Evolutionary conservation across 2,797 vertebrate genomes (phyloP).

Genomic region (Vultur gryphus): DNA sequence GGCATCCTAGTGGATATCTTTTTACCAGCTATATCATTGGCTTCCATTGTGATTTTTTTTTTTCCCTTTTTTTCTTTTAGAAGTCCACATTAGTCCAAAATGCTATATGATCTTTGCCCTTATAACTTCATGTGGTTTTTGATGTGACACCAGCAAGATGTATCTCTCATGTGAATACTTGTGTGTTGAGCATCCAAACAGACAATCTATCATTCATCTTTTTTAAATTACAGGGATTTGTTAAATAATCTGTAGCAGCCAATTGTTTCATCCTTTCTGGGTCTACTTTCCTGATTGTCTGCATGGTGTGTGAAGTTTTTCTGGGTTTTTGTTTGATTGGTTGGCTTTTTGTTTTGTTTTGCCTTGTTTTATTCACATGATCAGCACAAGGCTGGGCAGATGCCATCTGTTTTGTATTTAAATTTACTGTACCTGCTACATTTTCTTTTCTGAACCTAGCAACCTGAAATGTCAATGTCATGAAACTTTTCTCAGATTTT

Average conservation of each 20-base stretch:
- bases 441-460: not conserved
- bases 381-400: not conserved
- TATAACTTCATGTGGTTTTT: not conserved
- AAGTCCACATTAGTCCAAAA: not conserved
- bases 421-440: not conserved
- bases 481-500: not conserved
- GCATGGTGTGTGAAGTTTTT: not conserved
- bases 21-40: not conserved
- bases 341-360: not conserved
- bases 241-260: not conserved
- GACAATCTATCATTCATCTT: not conserved
- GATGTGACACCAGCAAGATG: not conserved
- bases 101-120: not conserved
- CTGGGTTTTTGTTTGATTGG: fast-evolving
- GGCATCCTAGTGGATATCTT: not conserved
- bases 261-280: not conserved
- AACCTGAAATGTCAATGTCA: not conserved
- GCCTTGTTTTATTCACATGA: not conserved
- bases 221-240: not conserved
- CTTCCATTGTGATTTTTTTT: not conserved
- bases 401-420: not conserved
- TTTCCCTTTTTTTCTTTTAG: not conserved
- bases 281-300: not conserved
- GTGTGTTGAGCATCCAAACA: not conserved
- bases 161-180: not conserved